Base-by-base conservation (phyloP, 2,113 vertebrate genomes). In the Synodontis membranacea region DNA sequence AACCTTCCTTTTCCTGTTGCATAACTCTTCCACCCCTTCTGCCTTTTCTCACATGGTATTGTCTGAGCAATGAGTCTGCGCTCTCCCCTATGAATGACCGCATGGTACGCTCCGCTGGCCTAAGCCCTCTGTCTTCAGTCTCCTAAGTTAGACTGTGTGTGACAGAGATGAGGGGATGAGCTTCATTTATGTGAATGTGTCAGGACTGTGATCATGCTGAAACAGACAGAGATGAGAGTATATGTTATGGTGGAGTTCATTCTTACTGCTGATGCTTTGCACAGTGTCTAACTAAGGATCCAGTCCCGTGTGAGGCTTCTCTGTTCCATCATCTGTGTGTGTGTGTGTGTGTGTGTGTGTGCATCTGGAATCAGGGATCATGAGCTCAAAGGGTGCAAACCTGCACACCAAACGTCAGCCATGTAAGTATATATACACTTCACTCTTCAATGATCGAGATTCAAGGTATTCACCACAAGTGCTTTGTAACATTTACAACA, bases 351-450 rank as follows among this genome's bases (percentile, higher is more conserved):
- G 82, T 64, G 7, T 66, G 31, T 64, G 8, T 68, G 15, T 83
- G 37, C 31, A 46, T 50, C 82, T 37, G 25, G 54, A 81, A 25
- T 84, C 52, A 88, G 78, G 89, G 90, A 91, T 81, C 92, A 95
- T 95, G 94, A 95, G 91, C 91, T 94, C 94, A 56, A 92, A 93
- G 44, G 90, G 93, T 44, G 88, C 93, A 72, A 94, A 91, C 89
- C 86, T 93, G 54, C 92, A 93, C 87, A 93, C 83, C 91, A 93
- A 93, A 78, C 91, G 87, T 42, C 91, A 91, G 9, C 86, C 93
- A 37, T 91, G 95, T 95, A 91, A 95, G 95, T 95, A 82, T n/a
- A 62, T 46, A 82, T n/a, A 62, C 42, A 25, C 42, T 79, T 42
- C 52, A 48, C 42, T 72, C 0, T 46, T 48, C 44, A 48, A 9